Evolutionary conservation across 92 coral and sea anemone species (phyloP), one percentile per base, ranked within the genome.

Genomic region (Virgularia gustaviana): DNA sequence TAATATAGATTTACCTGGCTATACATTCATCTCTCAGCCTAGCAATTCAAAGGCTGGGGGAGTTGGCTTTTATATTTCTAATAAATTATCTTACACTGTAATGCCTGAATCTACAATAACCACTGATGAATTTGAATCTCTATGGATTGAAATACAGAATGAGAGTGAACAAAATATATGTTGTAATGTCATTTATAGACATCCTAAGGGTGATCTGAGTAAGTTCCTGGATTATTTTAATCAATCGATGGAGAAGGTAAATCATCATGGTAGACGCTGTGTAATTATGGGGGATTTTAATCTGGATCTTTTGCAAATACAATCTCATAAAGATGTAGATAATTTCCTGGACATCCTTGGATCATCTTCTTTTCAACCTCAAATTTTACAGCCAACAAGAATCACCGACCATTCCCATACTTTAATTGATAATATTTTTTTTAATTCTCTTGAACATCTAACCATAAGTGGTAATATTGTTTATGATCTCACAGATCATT

Each of bases 1-100:
- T 10, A 71, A 71, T 36, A 71, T 49, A 31, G 51, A 71, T 51
- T 19, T 71, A 52, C 31, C 15, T 0, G 76, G 76, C 22, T 70
- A 70, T 70, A 12, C 45, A 9, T 49, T 70, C 51, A 9, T 30
- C 18, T 43, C 41, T 29, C 63, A 68, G 51, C 75, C 75, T 9
- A 68, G 58, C 23, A 25, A 47, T 18, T 18, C 22, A 32, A 70
- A 49, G 16, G 49, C 72, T 35, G 72, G 72, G 24, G 72, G 72
- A 18, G 72, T 34, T 64, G 72, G 23, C 39, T 34, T 64, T 35
- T 64, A 64, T 64, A 25, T 64, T 29, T 10, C 15, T 9, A 18
- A 55, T 18, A 25, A 18, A 25, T 3, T 55, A 13, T 11, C 8
- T 55, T 55, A 19, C 31, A 12, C 4, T 55, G 15, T 55, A 22